Evolutionary conservation across 2,113 vertebrate species (phyloP).

Genomic region (Atrichornis clamosus): DNA sequence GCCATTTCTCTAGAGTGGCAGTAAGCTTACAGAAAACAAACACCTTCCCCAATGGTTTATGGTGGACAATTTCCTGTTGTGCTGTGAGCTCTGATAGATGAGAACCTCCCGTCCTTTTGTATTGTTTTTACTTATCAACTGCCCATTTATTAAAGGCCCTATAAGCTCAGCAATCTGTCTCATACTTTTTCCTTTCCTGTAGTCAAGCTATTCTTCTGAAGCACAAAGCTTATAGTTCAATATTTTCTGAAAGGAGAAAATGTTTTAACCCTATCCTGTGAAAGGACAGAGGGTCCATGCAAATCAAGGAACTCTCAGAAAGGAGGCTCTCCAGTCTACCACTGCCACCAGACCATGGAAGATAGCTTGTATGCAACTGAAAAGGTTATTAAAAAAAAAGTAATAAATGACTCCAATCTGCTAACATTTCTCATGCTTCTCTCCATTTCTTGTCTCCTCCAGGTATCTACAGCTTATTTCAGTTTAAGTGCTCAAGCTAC

Average conservation of each 20-base stretch:
- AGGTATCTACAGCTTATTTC: not conserved
- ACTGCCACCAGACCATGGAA: not conserved
- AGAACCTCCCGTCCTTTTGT: slow-evolving; percentile 65
- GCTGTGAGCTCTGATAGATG: slow-evolving; percentile 60
- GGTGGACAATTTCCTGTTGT: slow-evolving; percentile 71
- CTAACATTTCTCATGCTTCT: not conserved
- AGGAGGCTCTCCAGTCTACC: not conserved
- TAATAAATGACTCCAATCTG: not conserved
- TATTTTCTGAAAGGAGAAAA: slow-evolving; percentile 23
- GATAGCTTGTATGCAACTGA: not conserved
- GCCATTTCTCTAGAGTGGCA: slow-evolving; percentile 13
- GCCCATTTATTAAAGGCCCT: slow-evolving; percentile 69
- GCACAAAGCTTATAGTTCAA: slow-evolving; percentile 35
- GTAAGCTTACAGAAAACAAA: slow-evolving; percentile 47
- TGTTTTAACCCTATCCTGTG: slow-evolving; percentile 11
- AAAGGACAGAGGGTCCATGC: not conserved
- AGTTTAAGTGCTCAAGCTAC: not conserved
- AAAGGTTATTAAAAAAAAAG: not conserved
- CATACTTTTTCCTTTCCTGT: not conserved
- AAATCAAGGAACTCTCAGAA: not conserved
- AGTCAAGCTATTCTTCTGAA: slow-evolving; percentile 48
- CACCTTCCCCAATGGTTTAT: slow-evolving; percentile 29
- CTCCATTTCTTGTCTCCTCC: not conserved
- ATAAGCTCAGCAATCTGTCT: slow-evolving; percentile 48
- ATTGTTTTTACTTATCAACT: slow-evolving; percentile 73